Evolutionary conservation across 2,797 vertebrate genomes (phyloP), one percentile per base, ranked within the genome.

Genomic region (Microctenopoma lineatum): DNA sequence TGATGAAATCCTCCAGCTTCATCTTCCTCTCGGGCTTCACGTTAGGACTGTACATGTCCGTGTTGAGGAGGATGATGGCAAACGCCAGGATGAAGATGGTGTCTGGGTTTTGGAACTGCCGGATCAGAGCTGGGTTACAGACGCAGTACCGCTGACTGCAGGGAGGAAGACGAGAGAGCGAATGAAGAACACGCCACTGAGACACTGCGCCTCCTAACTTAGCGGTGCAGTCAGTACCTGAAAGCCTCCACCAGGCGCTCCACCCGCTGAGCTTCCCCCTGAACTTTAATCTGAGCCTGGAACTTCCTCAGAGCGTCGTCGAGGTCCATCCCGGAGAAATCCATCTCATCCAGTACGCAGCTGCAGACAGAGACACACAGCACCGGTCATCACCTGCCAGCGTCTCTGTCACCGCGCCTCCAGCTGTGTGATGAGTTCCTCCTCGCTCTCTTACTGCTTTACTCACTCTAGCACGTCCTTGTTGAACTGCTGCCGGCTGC

Each of bases 61-160:
- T 98, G 91, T 98, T 98, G 84, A 98, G 96, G 54, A 98, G 96
- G 89, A 98, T 98, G 92, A 98, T 97, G 87, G 97, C 97, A 53
- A 98, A 98, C 60, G 97, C 97, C 90, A 98, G 91, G 89, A 98
- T 98, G 91, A 98, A 98, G 93, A 98, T 98, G 80, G 97, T 98
- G 86, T 98, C 97, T 0, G 97, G 97, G 65, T 98, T 98, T 90
- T 96, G 97, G 90, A 98, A 98, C 92, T 98, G 96, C 10, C 96
- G 93, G 82, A 98, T 96, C 75, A 98, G 92, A 27, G 95, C 95
- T n/a, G 96, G 96, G 84, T 98, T 98, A 84, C 97, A 98, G 57
- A 98, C 96, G 73, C 97, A 98, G 87, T 98, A 98, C 48, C 97
- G 90, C 84, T 98, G 97, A 90, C 96, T 98, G 84, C 44, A 71